Evolutionary conservation across 2,888 invertebrate species (phyloP), one percentile per base, ranked within the genome.

Genomic region (Deladenus siricidicola): DNA sequence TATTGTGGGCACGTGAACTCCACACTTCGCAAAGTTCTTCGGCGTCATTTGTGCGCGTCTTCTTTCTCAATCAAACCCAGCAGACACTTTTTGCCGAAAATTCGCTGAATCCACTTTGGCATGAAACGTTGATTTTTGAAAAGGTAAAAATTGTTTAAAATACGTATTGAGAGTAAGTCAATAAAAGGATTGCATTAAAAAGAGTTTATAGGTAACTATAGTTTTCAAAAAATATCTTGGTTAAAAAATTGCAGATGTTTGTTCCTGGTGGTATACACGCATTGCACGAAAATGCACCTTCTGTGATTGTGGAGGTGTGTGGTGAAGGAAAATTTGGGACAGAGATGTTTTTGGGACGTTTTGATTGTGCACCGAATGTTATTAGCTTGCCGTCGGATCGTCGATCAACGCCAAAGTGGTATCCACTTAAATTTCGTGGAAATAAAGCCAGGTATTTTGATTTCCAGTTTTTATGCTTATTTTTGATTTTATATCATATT

Each of bases 101-200:
- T 50, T 68, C 74, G 26, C 63, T 68, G 47, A 76, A 78, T 65
- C 76, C 77, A 4, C 66, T 76, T 48, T 77, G 70, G 71, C 72
- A 73, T 53, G 73, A 77, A 59, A 75, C 73, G 4, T 53, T 77
- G n/a, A 56, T 76, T 4, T 74, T 77, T 56, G 63, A 68, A 6
- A 52, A 65, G 45, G 66, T 68, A n/a, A 1, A 45, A 23, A 21
- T 45, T 24, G 10, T 6, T 8, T 49, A 4, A 26, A 1, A 1
- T 14, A 34, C n/a, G n/a, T n/a, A n/a, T n/a, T n/a, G n/a, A n/a
- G n/a, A n/a, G n/a, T n/a, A n/a, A n/a, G n/a, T n/a, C n/a, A n/a
- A n/a, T n/a, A n/a, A n/a, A n/a, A n/a, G n/a, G n/a, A n/a, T n/a
- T n/a, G n/a, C n/a, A n/a, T n/a, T n/a, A n/a, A n/a, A n/a, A n/a